These are phyloP conservation scores for Isotomurus palustris DNA, from an alignment of 2,888 invertebrate genomes.

Conservation along the genomic window DNA sequence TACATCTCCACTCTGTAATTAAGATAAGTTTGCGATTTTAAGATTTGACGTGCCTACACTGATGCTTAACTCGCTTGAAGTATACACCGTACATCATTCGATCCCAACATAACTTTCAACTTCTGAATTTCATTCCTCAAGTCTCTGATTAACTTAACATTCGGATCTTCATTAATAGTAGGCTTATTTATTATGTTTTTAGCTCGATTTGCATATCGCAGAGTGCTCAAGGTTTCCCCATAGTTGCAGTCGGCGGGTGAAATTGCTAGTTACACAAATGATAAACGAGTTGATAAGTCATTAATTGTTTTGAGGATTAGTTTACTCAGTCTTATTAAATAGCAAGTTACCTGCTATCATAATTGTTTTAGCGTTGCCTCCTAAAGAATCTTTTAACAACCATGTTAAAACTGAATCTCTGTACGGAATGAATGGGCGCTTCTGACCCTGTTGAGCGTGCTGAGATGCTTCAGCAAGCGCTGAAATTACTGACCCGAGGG, in stretches of 20 bases:
- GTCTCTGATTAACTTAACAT: slow-evolving; percentile 80
- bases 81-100: slow-evolving; percentile 54
- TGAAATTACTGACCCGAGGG: slow-evolving; percentile 80
- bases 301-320: not conserved
- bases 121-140: slow-evolving; percentile 79
- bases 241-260: slow-evolving; percentile 66
- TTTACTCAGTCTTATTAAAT: no score
- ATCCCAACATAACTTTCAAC: slow-evolving; percentile 67
- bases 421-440: slow-evolving; percentile 70
- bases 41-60: no score
- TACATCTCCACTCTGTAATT: slow-evolving; percentile 51
- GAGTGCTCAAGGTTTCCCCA: slow-evolving; percentile 77
- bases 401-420: slow-evolving; percentile 83
- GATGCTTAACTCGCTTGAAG: slow-evolving; percentile 26
- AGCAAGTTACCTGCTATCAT: slow-evolving; percentile 67
- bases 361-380: slow-evolving; percentile 85
- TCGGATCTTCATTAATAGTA: slow-evolving; percentile 83
- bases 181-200: slow-evolving; percentile 89
- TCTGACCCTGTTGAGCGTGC: slow-evolving; percentile 24
- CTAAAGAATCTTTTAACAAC: slow-evolving; percentile 80
- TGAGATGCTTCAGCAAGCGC: slow-evolving; percentile 60
- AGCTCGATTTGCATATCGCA: slow-evolving; percentile 81
- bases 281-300: not conserved
- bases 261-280: not conserved
- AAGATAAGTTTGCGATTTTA: no score